These are phyloP conservation scores for Pristionchus fissidentatus DNA, from an alignment of 2,888 invertebrate genomes.

Conservation along the genomic window DNA sequence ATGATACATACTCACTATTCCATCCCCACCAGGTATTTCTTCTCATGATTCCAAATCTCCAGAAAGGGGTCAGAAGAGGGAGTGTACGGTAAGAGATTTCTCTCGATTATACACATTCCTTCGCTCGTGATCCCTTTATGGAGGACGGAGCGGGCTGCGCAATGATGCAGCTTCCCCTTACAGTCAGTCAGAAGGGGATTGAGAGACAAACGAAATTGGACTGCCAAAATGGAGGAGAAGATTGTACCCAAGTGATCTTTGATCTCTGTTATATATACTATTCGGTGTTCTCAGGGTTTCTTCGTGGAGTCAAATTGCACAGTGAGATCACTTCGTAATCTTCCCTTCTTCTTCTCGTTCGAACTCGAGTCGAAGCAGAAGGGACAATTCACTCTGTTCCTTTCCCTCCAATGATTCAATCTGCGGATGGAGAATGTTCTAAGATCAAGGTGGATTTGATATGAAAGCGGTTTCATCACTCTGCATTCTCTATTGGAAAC, in stretches of 20 bases:
- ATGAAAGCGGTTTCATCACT: too few relatives aligned
- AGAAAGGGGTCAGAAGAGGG: too few relatives aligned
- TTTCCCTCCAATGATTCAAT: neutral
- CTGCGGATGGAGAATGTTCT: neutral
- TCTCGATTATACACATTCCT: neutral
- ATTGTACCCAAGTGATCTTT: neutral
- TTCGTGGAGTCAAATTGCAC: neutral
- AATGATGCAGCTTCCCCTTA: too few relatives aligned
- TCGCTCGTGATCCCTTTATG: too few relatives aligned
- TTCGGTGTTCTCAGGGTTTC: conserved; percentile 7
- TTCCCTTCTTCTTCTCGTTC: neutral
- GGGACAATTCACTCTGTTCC: neutral
- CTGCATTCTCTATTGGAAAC: neutral
- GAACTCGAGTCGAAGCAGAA: neutral
- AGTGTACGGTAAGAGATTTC: too few relatives aligned
- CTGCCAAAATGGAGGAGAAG: neutral
- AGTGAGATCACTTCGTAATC: neutral
- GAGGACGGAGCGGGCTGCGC: too few relatives aligned
- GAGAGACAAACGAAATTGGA: neutral
- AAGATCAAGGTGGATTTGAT: conserved; percentile 9
- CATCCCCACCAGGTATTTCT: neutral
- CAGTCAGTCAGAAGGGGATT: neutral
- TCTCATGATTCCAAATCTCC: too few relatives aligned
- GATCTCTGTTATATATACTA: neutral
- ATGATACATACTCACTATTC: neutral